Evolutionary conservation across 2,797 vertebrate species (phyloP).

Genomic region (Tiaroga cobitis): DNA sequence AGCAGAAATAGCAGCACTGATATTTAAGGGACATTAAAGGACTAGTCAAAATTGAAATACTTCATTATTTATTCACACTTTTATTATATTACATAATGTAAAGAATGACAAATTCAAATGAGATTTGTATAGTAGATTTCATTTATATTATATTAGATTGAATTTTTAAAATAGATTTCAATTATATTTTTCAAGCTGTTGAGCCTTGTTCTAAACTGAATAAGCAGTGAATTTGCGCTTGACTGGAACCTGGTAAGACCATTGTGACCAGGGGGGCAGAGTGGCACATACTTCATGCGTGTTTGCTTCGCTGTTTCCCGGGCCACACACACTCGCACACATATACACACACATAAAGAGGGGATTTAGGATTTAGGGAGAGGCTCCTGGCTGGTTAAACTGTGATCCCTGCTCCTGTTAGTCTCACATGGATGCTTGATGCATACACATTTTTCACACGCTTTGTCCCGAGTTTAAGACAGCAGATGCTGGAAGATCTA

Average conservation of each 20-base stretch:
- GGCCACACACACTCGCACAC: conserved; percentile 54
- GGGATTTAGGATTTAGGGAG: conserved; percentile 64
- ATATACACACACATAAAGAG: conserved; percentile 49
- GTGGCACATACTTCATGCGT: conserved; percentile 62
- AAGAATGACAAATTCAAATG: neutral
- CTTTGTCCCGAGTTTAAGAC: conserved; percentile 38
- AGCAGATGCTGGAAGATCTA: conserved; percentile 17
- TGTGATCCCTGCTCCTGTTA: conserved; percentile 59
- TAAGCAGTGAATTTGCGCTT: conserved; percentile 35
- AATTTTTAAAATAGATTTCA: neutral
- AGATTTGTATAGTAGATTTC: neutral
- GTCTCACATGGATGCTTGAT: conserved; percentile 62
- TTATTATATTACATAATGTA: neutral
- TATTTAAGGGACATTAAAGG: conserved; percentile 3
- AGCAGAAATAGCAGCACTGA: conserved; percentile 20
- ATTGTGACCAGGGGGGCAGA: conserved; percentile 45
- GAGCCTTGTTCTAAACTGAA: conserved; percentile 27
- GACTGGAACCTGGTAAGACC: conserved; percentile 45
- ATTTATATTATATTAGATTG: neutral
- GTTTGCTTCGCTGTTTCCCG: conserved; percentile 59
- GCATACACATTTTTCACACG: conserved; percentile 58
- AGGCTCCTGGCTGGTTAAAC: conserved; percentile 60
- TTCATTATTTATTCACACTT: neutral
- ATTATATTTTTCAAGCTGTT: conserved; percentile 1
- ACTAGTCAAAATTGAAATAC: neutral